Percentiles rank a stretch among this genome's conserved stretches.
Conservation (phyloP, 2,113 vertebrate genomes). For the Nycticebus coucang region DNA sequence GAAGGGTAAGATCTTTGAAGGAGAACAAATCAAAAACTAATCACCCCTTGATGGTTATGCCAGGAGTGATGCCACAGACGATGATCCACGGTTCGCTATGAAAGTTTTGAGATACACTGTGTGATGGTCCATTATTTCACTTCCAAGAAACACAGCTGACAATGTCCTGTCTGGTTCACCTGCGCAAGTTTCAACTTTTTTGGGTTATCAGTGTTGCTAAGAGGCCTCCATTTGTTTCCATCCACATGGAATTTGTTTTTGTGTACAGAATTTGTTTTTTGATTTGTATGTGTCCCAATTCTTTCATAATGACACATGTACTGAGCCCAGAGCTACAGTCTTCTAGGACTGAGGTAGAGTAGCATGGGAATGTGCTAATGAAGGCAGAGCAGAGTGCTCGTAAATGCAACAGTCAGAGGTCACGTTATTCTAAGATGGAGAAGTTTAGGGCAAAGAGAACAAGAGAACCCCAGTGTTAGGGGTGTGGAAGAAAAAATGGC, state of each 20-base stretch:
- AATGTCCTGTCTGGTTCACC: no score
- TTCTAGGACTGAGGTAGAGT: background rate
- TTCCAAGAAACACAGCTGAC: no score
- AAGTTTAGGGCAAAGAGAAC: background rate
- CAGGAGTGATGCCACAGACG: background rate
- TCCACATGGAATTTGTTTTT: no score
- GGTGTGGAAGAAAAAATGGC: background rate
- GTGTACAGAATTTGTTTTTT: no score
- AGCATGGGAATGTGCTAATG: background rate
- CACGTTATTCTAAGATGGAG: background rate
- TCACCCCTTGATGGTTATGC: background rate
- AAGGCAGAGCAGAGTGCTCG: background rate
- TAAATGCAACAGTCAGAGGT: background rate
- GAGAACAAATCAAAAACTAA: background rate
- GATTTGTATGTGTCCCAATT: no score
- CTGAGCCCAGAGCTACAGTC: background rate
- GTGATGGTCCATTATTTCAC: no score
- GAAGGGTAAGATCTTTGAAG: background rate
- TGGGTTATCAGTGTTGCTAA: no score
- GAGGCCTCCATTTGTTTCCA: no score
- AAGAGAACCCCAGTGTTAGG: background rate
- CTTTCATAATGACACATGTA: no score
- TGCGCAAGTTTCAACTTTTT: no score
- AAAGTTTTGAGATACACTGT: no score
- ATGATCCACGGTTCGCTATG: no score